Base-by-base conservation (phyloP, 2,888 invertebrate species). In the Eilema depressum region DNA sequence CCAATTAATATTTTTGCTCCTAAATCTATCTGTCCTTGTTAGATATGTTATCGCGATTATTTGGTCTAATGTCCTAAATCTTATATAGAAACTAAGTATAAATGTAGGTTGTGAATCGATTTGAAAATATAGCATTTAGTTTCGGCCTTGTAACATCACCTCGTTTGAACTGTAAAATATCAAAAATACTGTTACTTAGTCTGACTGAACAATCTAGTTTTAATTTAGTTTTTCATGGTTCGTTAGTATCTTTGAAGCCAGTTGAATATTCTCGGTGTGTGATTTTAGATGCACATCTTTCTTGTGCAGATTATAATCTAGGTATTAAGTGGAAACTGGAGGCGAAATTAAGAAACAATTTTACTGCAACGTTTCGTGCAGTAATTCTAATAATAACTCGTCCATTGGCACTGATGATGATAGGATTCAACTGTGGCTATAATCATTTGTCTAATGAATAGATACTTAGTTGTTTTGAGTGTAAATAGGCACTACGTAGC, bases 21-120 rank as follows among this genome's bases (percentile, higher is more conserved):
- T 57, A 30, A 41, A 60, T 17, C 69, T 73, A 66, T 68, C 66
- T 76, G 60, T 41, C 59, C 63, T 63, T 73, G 78, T 80, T 68
- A 80, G 80, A 78, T 78, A 71, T 37, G 62, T 56, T 76, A 75
- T 75, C 78, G 66, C 70, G 64, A 69, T 23, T 73, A 61, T 69
- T 67, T 69, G 64, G 70, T 75, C 73, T 47, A 60, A 71, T 74
- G 74, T 72, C 64, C 68, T 69, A 72, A 59, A 77, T 73, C 66
- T 74, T 74, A 47, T 77, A 78, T 70, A 53, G 73, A 75, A 74
- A 70, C 63, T 69, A n/a, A n/a, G n/a, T n/a, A 63, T 53, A 68
- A 57, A n/a, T 28, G n/a, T 62, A 63, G 37, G 25, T 26, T 72
- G 69, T 28, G 41, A 66, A 62, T 11, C 23, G n/a, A 64, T 72